Conservation (phyloP, 2,888 invertebrate genomes). For the Parapristionchus giblindavisi region DNA sequence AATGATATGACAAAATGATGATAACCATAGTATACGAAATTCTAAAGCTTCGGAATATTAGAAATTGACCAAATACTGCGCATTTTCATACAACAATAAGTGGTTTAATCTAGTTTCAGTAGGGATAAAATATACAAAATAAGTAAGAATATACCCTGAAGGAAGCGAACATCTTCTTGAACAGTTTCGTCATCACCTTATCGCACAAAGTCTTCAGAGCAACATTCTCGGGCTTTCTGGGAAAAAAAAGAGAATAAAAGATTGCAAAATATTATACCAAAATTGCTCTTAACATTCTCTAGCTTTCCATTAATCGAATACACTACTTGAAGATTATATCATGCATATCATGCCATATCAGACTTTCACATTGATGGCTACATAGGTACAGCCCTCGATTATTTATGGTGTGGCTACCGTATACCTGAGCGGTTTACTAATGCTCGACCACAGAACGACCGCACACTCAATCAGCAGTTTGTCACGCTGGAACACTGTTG, state of each 20-base stretch:
- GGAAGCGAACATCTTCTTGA: constrained; percentile 33
- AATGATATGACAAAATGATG: neutral
- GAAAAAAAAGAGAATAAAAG: too few relatives aligned
- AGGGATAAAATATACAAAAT: neutral
- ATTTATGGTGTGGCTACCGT: neutral
- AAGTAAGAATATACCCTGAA: constrained; percentile 8
- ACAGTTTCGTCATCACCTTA: constrained; percentile 28
- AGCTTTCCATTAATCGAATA: too few relatives aligned
- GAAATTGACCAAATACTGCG: neutral
- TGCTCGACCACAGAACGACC: constrained; percentile 29
- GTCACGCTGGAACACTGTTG: constrained; percentile 13
- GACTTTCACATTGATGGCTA: too few relatives aligned
- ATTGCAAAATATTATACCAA: too few relatives aligned
- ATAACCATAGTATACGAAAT: neutral
- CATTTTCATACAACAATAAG: too few relatives aligned
- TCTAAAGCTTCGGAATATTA: neutral
- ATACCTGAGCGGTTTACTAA: constrained; percentile 21
- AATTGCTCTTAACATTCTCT: too few relatives aligned
- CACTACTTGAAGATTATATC: too few relatives aligned
- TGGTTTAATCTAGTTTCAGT: neutral
- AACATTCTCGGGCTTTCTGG: constrained; percentile 11
- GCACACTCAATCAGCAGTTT: constrained; percentile 34
- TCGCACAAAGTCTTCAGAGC: neutral
- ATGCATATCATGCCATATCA: too few relatives aligned
- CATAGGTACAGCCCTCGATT: too few relatives aligned